Evolutionary conservation across 2,113 vertebrate genomes (phyloP), one percentile per base, ranked within the genome.

Genomic region (Oryzias curvinotus): DNA sequence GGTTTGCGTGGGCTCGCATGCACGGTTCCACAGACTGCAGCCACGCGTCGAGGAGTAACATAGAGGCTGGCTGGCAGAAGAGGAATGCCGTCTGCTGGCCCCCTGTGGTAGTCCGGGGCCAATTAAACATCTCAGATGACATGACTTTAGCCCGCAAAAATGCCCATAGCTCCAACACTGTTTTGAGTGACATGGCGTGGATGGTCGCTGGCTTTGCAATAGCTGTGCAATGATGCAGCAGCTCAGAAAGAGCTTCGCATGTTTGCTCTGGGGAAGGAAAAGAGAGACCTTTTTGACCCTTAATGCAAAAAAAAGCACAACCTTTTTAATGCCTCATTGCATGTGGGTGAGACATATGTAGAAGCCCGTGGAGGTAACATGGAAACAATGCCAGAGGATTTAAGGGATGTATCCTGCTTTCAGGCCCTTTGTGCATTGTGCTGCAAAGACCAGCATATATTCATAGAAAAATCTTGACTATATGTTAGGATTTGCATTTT

Each of bases 141-240:
- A 94, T 94, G 95, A 96, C 95, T 93, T 86, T 90, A 95, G 93
- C 88, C 92, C 91, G 90, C 92, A 96, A 94, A 96, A 95, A 98
- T 95, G 94, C 92, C 88, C 88, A 89, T 84, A 77, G 88, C 93
- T 90, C 87, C 88, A 86, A 90, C 93, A 7, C 91, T 86, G 91
- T 84, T 90, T 84, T 81, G 88, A 92, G 84, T 92, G 91, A 92
- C 91, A 81, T 74, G 91, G 63, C 19, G 14, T 70, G 66, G 81
- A 71, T 55, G 77, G 52, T 69, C 57, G 85, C 74, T 14, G 85
- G 87, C 85, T 85, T 43, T 86, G 88, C 71, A 74, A 85, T 90
- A 85, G 82, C 86, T 90, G 90, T 82, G 86, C 81, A 87, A 88
- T 90, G 90, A 90, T 86, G 86, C 90, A 88, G 82, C 66, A 52